Percentiles rank a stretch among this genome's conserved stretches.
These are phyloP conservation scores for Drosophila ironensis DNA, from an alignment of 1,140 invertebrate species.

Conservation along the genomic window DNA sequence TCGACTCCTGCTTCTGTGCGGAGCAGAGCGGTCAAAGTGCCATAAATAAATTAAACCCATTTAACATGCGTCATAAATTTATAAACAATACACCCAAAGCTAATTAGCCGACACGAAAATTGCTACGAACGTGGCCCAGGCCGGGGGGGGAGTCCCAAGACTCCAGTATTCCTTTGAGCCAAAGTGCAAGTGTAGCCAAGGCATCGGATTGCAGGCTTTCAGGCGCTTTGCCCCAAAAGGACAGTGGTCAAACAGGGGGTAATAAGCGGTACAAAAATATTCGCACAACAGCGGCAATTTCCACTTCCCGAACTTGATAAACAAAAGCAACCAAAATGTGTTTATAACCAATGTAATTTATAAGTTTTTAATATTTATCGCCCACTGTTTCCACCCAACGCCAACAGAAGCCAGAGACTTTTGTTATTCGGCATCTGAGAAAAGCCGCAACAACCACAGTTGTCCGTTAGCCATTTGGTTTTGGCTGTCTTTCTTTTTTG, in stretches of 20 bases:
- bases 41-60: conserved; percentile 79
- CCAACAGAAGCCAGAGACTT: neutral
- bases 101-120: conserved; percentile 77
- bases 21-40: conserved; percentile 51
- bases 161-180: conserved; percentile 12
- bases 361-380: neutral
- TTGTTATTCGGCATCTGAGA: conserved; percentile 27
- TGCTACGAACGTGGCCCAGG: conserved; percentile 57
- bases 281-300: no score
- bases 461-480: conserved; percentile 44
- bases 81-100: conserved; percentile 78
- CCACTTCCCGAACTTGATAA: no score
- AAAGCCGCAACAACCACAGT: conserved; percentile 41
- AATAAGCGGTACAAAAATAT: neutral
- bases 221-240: neutral
- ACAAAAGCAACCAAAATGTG: no score
- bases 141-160: neutral
- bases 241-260: conserved; percentile 17
- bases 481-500: conserved; percentile 44
- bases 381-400: conserved; percentile 1
- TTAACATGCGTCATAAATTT: conserved; percentile 78
- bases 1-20: no score
- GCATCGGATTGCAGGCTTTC: conserved; percentile 43
- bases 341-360: neutral
- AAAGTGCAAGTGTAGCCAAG: conserved; percentile 41